Percentiles rank a stretch among this genome's conserved stretches.
phyloP scores from a whole-genome alignment of 2,113 vertebrate genomes.

The Azemiops feae region DNA sequence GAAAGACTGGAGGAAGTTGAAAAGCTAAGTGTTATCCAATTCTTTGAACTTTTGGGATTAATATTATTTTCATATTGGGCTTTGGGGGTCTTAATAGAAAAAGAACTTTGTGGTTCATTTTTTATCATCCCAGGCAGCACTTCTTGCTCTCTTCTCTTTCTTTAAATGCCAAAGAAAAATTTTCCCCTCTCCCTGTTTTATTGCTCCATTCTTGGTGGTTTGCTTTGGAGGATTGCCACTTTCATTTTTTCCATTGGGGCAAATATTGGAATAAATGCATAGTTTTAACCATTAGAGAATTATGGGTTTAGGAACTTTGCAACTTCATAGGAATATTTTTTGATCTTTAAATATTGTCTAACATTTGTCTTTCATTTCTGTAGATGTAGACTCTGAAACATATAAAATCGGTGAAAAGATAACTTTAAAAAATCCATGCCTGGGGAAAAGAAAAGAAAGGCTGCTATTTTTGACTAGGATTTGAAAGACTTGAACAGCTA shows the following conservation, averaged over 20 bases:
- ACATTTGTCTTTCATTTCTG: constrained; percentile 69
- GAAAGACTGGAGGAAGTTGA: neutral
- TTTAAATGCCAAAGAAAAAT: constrained; percentile 62
- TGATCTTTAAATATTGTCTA: constrained; percentile 58
- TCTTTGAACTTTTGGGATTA: constrained; percentile 53
- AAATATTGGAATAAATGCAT: constrained; percentile 74
- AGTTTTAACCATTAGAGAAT: constrained; percentile 62
- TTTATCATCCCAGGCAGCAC: constrained; percentile 63
- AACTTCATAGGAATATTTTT: constrained; percentile 33
- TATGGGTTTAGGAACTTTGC: constrained; percentile 63
- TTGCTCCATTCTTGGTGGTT: constrained; percentile 71
- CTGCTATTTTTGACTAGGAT: neutral
- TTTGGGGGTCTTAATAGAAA: constrained; percentile 65
- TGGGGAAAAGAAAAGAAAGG: constrained; percentile 32
- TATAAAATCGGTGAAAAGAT: constrained; percentile 8
- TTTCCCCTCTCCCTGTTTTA: constrained; percentile 51
- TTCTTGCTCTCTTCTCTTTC: constrained; percentile 63
- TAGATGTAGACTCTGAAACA: constrained; percentile 23
- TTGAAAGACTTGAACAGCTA: constrained; percentile 38
- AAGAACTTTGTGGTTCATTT: constrained; percentile 65
- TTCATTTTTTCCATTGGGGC: constrained; percentile 70
- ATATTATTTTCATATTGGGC: constrained; percentile 51
- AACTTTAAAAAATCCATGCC: neutral
- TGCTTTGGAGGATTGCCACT: constrained; percentile 69
- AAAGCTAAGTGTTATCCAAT: constrained; percentile 49